Conservation (phyloP, 1,140 invertebrate species). For the Drosophila burlai region DNA sequence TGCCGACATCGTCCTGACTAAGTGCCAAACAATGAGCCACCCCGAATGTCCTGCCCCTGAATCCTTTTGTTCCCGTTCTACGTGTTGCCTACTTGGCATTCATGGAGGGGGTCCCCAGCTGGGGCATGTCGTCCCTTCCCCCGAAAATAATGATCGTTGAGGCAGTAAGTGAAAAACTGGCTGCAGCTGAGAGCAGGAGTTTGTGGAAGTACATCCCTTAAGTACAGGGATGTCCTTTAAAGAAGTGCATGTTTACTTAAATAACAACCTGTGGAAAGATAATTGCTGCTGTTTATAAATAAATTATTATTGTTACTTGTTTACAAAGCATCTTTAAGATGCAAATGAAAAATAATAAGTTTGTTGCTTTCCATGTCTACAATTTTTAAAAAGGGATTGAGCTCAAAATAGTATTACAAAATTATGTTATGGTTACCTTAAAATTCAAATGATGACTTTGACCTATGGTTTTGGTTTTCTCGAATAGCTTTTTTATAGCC, state of each 20-base stretch:
- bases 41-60: slow-evolving; percentile 42
- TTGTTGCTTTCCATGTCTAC: no score
- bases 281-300: neutral
- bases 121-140: neutral
- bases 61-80: slow-evolving; percentile 28
- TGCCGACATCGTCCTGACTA: slow-evolving; percentile 62
- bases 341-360: neutral
- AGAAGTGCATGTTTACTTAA: neutral
- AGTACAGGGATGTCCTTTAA: neutral
- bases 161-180: slow-evolving; percentile 29
- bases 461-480: neutral
- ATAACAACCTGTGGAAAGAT: neutral
- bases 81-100: slow-evolving; percentile 43
- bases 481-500: neutral
- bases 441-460: neutral
- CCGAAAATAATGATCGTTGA: slow-evolving; percentile 33
- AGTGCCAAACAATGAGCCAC: slow-evolving; percentile 77
- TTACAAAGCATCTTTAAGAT: neutral
- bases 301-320: neutral
- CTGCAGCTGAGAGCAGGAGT: slow-evolving; percentile 16
- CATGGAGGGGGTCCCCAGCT: slow-evolving; percentile 29
- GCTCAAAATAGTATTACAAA: no score
- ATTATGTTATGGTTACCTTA: no score
- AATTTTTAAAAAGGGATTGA: no score
- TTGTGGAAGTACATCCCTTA: neutral